Base-by-base conservation (phyloP, 2,113 vertebrate species). In the Chaetura pelagica region DNA sequence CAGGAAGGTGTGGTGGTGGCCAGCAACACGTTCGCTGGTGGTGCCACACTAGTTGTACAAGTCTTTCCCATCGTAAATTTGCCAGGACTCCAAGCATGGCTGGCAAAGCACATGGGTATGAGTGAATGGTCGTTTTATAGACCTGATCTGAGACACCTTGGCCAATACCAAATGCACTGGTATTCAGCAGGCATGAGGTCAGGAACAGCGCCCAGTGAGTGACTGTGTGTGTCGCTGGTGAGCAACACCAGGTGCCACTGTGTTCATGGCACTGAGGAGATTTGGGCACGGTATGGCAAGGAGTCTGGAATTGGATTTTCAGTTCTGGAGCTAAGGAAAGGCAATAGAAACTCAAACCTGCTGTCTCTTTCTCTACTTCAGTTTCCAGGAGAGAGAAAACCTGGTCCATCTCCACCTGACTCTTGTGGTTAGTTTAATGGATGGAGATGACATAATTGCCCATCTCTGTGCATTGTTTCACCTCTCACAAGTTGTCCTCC, bases 251-350 rank as follows among this genome's bases (percentile, higher is more conserved):
- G 3, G 1, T 35, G 34, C 24, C 21, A 5, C 7, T 18, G 14
- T 35, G 20, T 18, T 71, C 34, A 7, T 1, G 2, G 32, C 38
- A 26, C 44, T 62, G 59, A 64, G 34, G 55, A 81, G 18, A 42
- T 0, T 3, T 12, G 9, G 35, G 19, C 26, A 42, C 15, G 3
- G 0, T 24, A 29, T 0, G 52, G 57, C 15, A 73, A 76, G 34
- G 30, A 42, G 23, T 22, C 29, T 27, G 64, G 64, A 73, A 79
- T 18, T 19, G 6, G 49, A 35, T 75, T 83, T 87, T 88, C 42
- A 93, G 27, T 16, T 2, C 62, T 66, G 77, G 63, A 69, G 26
- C 17, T 34, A 48, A 76, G 42, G 35, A 89, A 85, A 84, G 26
- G 22, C 24, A 48, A 55, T 13, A 10, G 48, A 89, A 92, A 76